phyloP scores from a whole-genome alignment of 2,113 vertebrate species.

The Telmatochromis sp. region DNA sequence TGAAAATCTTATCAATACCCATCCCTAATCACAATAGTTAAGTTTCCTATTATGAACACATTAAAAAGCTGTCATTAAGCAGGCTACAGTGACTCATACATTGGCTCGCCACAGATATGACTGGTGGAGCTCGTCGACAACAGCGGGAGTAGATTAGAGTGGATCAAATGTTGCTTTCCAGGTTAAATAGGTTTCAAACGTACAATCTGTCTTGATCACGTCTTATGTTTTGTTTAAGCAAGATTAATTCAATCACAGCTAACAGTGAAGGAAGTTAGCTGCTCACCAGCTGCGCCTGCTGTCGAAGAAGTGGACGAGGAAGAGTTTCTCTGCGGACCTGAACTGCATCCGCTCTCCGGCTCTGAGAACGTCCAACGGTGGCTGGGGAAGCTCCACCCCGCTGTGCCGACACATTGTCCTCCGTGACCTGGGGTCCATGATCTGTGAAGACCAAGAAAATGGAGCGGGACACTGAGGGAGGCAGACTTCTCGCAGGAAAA shows the following conservation, averaged over 20 bases:
- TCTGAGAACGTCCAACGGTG: conserved; percentile 85
- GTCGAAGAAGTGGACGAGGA: conserved; percentile 93
- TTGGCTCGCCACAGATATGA: not conserved
- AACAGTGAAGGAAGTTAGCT: not conserved
- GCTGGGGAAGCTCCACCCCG: conserved; percentile 82
- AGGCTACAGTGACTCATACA: not conserved
- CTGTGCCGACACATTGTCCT: conserved; percentile 79
- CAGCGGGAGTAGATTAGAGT: not conserved
- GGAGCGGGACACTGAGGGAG: not conserved
- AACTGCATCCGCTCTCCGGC: conserved; percentile 94
- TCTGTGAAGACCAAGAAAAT: conserved; percentile 62
- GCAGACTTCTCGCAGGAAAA: not conserved
- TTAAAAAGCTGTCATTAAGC: not conserved
- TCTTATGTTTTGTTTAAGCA: not conserved
- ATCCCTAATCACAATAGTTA: not conserved
- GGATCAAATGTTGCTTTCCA: not conserved
- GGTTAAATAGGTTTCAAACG: not conserved
- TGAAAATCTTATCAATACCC: too few species aligned
- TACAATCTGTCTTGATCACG: not conserved
- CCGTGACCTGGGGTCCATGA: conserved; percentile 85
- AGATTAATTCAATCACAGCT: not conserved
- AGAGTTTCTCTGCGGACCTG: conserved; percentile 92
- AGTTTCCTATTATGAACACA: not conserved
- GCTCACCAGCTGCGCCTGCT: conserved; percentile 95
- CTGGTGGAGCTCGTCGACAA: not conserved